These are phyloP conservation scores for Lophius piscatorius DNA, from an alignment of 2,113 vertebrate species.

Conservation along the genomic window DNA sequence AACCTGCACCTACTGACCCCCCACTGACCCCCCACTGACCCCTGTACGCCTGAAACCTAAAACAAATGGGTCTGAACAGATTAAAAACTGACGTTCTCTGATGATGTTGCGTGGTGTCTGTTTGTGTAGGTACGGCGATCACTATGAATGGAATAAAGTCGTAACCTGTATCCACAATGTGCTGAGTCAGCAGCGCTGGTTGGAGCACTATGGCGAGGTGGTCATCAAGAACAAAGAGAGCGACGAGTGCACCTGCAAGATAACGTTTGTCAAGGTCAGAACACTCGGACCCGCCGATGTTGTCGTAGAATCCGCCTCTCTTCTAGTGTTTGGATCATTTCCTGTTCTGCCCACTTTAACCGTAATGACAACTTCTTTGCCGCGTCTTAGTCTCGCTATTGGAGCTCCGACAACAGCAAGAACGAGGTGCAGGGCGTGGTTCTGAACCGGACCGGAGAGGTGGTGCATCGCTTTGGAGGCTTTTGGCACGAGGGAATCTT, in stretches of 20 bases:
- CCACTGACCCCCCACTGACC: too few relatives aligned
- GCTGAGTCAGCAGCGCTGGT: constrained; percentile 89
- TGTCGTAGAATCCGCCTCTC: background rate
- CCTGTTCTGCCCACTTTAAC: background rate
- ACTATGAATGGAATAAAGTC: constrained; percentile 94
- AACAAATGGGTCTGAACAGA: too few relatives aligned
- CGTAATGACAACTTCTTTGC: too few relatives aligned
- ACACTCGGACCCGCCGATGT: background rate
- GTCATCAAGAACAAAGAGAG: constrained; percentile 86
- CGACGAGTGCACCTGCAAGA: constrained; percentile 87
- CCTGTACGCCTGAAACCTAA: too few relatives aligned
- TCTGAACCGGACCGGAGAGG: constrained; percentile 82
- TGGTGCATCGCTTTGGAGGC: constrained; percentile 89
- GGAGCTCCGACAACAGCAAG: constrained; percentile 82
- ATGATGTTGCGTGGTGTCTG: background rate
- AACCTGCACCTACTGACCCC: too few relatives aligned
- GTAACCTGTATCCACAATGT: constrained; percentile 95
- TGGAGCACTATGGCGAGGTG: constrained; percentile 94
- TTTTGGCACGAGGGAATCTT: constrained; percentile 92
- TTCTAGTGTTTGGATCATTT: background rate
- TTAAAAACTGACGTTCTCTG: too few relatives aligned
- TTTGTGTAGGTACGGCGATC: constrained; percentile 84
- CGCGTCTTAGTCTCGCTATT: constrained; percentile 84
- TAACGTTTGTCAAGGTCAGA: constrained; percentile 90
- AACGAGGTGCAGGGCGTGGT: constrained; percentile 91